Evolutionary conservation across 1,140 invertebrate species (phyloP).

Genomic region (Solen grandis): DNA sequence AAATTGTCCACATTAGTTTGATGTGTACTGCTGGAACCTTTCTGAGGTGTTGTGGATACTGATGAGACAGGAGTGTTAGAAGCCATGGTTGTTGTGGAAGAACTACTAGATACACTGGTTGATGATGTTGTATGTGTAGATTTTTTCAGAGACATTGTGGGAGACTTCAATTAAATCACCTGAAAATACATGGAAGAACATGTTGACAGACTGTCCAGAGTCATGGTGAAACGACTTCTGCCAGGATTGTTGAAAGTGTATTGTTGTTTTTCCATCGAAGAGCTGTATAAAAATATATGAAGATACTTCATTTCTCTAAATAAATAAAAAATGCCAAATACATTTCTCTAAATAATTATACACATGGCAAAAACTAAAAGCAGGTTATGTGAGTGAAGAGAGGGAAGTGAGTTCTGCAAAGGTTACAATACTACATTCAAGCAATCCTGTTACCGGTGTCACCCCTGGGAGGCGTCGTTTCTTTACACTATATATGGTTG

Average conservation of each 20-base stretch:
- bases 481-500: constrained; percentile 30
- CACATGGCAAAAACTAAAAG: constrained; percentile 25
- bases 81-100: constrained; percentile 20
- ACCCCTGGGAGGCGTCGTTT: constrained; percentile 27
- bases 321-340: constrained; percentile 29
- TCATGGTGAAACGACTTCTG: constrained; percentile 28
- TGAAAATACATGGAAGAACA: constrained; percentile 26
- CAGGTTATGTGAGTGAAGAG: constrained; percentile 25
- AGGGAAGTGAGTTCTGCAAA: constrained; percentile 23
- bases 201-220: constrained; percentile 28
- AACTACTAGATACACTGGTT: constrained; percentile 21
- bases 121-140: constrained; percentile 13
- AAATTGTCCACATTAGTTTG: constrained; percentile 19
- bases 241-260: constrained; percentile 26
- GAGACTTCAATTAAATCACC: constrained; percentile 16
- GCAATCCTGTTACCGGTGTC: constrained; percentile 25
- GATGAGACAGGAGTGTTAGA: constrained; percentile 16
- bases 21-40: constrained; percentile 14
- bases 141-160: constrained; percentile 2
- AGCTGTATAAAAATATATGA: constrained; percentile 28
- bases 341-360: constrained; percentile 26
- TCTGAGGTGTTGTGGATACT: constrained; percentile 15
- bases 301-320: constrained; percentile 22
- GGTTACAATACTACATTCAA: constrained; percentile 30
- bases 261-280: constrained; percentile 24